Evolutionary conservation across 1,140 invertebrate species (phyloP), one percentile per base, ranked within the genome.

Genomic region (Platyscapa corneri): DNA sequence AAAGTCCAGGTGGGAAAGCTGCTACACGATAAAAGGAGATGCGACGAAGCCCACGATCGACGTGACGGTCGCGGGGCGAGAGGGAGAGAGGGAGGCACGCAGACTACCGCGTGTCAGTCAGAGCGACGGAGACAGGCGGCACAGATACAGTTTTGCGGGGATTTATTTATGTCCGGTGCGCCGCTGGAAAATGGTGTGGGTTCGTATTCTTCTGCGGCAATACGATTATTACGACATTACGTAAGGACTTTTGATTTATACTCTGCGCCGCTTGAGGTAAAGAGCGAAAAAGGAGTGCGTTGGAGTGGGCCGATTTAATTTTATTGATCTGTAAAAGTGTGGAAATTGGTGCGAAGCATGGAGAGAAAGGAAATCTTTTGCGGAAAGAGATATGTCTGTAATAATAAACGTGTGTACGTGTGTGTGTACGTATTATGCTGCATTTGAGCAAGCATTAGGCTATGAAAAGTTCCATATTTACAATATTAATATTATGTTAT

Each of bases 71-170:
- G 42, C 12, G 75, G 82, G 77, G 77, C 60, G 80, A 56, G n/a
- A 16, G 0, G n/a, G 3, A 27, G 2, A 34, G 49, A 49, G 65
- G 77, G 83, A 81, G 85, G 77, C 85, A 86, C 85, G 81, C 75
- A 79, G 46, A 27, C 1, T 2, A 20, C 27, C 82, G n/a, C 76
- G 81, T 65, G 86, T 84, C 86, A 86, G 86, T 82, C 83, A 89
- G 89, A 87, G 46, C 89, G 89, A 90, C 88, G 90, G 74, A 42
- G 60, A 79, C n/a, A 72, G 60, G 70, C 70, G 75, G 49, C 42
- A 77, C 64, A 84, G 60, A 78, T 81, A 81, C 67, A 75, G 60
- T 81, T 80, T 81, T 67, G 27, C 56, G n/a, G 60, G 60, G 84
- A 85, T 85, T 81, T 85, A 85, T 85, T 85, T 85, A 81, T 75